Base-by-base conservation (phyloP, 2,113 vertebrate species). In the Picathartes gymnocephalus region DNA sequence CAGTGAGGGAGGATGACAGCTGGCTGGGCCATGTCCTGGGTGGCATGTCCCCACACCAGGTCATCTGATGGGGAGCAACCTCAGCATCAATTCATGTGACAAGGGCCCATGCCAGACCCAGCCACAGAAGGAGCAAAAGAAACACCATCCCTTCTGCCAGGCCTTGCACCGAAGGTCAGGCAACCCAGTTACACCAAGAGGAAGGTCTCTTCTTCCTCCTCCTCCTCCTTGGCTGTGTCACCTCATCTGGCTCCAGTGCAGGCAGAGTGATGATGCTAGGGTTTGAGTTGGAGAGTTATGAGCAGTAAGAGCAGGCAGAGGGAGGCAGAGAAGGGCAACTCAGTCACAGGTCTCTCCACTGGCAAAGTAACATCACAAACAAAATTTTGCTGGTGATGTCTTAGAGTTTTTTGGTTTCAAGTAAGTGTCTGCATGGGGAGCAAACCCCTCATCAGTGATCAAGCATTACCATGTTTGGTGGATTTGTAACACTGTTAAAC, bases 191-290 rank as follows among this genome's bases (percentile, higher is more conserved):
- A 37, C 0, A 0, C 37, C 40, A 27, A 91, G 42, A 61, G 40
- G 45, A 77, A 62, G 25, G 30, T 62, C 31, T 72, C 31, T 39
- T 73, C 42, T 61, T 78, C 70, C 33, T 89, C 28, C 22, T 58
- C 25, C 48, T 88, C 44, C 51, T 7, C 23, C 57, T 40, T 1
- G 2, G 37, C 45, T 57, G 25, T 10, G 1, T 31, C 35, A 14
- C n/a, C 30, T 83, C 1, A 0, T 31, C 40, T 44, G 42, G 30
- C 27, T 65, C 28, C 73, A 31, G 50, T 0, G 0, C 28, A 35
- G 62, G 27, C 31, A 74, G 25, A 15, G 16, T 23, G 81, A 28
- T 68, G 25, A 28, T 9, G 1, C 0, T 65, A 54, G 50, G 24
- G 13, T 84, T 72, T 57, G 81, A 84, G 57, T 19, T 1, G 0